Evolutionary conservation across 1,140 invertebrate species (phyloP).

Genomic region (Tetramorium simillimum): DNA sequence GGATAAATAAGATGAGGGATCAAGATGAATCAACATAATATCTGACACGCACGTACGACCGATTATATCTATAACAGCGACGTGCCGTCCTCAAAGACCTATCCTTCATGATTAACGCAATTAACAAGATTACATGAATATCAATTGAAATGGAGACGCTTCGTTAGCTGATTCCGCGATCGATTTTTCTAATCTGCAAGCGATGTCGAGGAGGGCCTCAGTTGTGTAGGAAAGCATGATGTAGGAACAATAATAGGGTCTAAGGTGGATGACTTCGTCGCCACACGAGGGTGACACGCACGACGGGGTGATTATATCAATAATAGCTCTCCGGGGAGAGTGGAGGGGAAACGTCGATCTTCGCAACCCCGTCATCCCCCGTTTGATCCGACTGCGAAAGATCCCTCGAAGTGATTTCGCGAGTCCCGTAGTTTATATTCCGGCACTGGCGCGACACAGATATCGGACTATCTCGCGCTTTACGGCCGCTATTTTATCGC

Average conservation of each 20-base stretch:
- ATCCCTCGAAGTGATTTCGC: constrained; percentile 62
- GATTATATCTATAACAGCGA: constrained; percentile 61
- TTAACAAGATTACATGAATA: constrained; percentile 47
- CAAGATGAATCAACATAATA: constrained; percentile 51
- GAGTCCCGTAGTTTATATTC: constrained; percentile 56
- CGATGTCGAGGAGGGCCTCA: constrained; percentile 44
- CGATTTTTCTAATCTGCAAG: constrained; percentile 46
- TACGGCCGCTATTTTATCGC: constrained; percentile 23
- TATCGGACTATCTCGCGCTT: constrained; percentile 36
- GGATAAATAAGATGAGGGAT: neutral
- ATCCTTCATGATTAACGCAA: constrained; percentile 36
- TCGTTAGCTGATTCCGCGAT: constrained; percentile 54
- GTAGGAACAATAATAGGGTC: constrained; percentile 65
- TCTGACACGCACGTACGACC: constrained; percentile 40
- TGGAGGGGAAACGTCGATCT: constrained; percentile 55
- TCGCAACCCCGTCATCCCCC: constrained; percentile 37
- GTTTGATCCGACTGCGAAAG: constrained; percentile 45
- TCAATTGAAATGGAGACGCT: constrained; percentile 9
- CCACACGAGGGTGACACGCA: constrained; percentile 71
- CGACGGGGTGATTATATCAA: constrained; percentile 73
- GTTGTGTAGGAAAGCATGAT: constrained; percentile 12
- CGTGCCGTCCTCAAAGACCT: neutral
- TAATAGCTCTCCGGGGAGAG: constrained; percentile 69
- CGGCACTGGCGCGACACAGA: constrained; percentile 13
- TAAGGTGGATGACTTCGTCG: constrained; percentile 68